These are phyloP conservation scores for Siphamia tubifer DNA, from an alignment of 2,113 vertebrate species.

Conservation along the genomic window DNA sequence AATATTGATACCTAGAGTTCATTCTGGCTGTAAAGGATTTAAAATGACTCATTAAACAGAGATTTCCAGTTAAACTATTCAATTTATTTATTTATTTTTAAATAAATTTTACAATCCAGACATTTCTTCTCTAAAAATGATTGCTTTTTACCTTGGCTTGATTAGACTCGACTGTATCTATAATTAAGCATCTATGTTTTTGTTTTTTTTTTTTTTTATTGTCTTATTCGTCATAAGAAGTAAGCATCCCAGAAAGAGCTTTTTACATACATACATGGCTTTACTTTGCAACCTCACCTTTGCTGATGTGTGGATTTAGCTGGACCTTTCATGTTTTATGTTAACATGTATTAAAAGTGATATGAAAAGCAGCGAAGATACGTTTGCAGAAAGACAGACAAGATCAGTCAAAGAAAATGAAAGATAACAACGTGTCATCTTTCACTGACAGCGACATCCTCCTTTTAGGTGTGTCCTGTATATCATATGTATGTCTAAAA, in stretches of 20 bases:
- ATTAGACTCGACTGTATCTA: conserved; percentile 35
- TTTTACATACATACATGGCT: conserved; percentile 44
- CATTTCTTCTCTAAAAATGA: conserved; percentile 67
- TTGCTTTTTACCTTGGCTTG: conserved; percentile 73
- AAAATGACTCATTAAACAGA: background rate
- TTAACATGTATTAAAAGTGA: conserved; percentile 37
- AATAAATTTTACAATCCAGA: conserved; percentile 54
- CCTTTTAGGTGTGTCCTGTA: background rate
- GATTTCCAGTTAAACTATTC: conserved; percentile 31
- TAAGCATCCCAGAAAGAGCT: conserved; percentile 40
- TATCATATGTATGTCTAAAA: conserved; percentile 12
- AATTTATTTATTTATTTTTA: conserved; percentile 73
- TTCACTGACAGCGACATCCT: background rate
- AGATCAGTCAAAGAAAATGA: conserved; percentile 38
- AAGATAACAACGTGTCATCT: conserved; percentile 1
- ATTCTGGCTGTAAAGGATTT: background rate
- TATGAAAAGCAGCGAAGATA: conserved; percentile 51
- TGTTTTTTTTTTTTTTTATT: background rate
- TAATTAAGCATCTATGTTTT: conserved; percentile 34
- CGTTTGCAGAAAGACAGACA: conserved; percentile 40
- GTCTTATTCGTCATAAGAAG: background rate
- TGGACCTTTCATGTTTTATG: conserved; percentile 10
- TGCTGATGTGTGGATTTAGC: conserved; percentile 20
- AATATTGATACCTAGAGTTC: background rate
- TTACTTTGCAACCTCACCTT: conserved; percentile 24